phyloP scores from a whole-genome alignment of 2,113 vertebrate species.

The Pipa parva region DNA sequence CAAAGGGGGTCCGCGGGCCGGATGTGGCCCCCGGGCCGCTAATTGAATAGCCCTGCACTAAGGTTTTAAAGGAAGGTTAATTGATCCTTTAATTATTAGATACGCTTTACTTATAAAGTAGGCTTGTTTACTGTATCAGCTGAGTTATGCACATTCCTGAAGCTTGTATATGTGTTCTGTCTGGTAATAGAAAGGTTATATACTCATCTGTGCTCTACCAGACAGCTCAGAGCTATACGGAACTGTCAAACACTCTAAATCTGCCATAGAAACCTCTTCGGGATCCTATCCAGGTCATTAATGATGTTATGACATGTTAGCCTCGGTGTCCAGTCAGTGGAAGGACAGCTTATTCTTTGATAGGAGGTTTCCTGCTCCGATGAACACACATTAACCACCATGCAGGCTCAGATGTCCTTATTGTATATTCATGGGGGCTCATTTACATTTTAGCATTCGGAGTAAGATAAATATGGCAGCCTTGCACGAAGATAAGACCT shows the following conservation, averaged over 20 bases:
- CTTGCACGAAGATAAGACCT: not conserved
- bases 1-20: too few relatives aligned
- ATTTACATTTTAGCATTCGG: conserved; percentile 7
- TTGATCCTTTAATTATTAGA: too few relatives aligned
- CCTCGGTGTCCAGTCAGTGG: not conserved
- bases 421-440: conserved; percentile 23
- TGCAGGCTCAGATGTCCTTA: conserved; percentile 8
- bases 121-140: too few relatives aligned
- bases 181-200: not conserved
- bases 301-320: conserved; percentile 11
- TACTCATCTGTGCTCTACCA: not conserved
- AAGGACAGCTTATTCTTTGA: too few relatives aligned
- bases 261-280: not conserved
- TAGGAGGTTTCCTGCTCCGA: not conserved
- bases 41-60: too few relatives aligned
- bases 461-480: not conserved
- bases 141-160: too few relatives aligned
- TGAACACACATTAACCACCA: not conserved
- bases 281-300: conserved; percentile 3
- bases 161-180: not conserved
- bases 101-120: too few relatives aligned
- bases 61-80: too few relatives aligned
- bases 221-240: not conserved
- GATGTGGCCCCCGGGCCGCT: too few relatives aligned
- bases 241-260: too few relatives aligned